Evolutionary conservation across 2,113 vertebrate genomes (phyloP).

Genomic region (Nycticryphes semicollaris): DNA sequence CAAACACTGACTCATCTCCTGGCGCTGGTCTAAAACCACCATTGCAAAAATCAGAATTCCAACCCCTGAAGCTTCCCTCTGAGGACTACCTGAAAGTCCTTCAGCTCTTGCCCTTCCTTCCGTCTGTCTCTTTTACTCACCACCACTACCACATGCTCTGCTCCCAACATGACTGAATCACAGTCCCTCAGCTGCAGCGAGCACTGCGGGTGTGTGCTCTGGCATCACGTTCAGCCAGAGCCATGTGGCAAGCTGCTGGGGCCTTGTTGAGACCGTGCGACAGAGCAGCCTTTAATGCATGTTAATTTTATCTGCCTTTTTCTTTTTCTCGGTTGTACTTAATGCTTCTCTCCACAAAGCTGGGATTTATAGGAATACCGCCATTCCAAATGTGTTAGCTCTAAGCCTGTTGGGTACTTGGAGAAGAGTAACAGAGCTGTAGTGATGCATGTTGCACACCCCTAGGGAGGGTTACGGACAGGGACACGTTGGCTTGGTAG

Average conservation of each 20-base stretch:
- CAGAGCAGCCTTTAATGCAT: too few relatives aligned
- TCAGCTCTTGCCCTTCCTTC: not conserved
- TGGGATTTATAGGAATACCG: not conserved
- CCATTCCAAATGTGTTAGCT: rapidly evolving
- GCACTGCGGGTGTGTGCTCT: rapidly evolving
- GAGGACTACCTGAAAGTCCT: not conserved
- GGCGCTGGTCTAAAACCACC: not conserved
- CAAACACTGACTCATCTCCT: not conserved
- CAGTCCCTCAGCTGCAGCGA: not conserved
- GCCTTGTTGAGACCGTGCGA: rapidly evolving
- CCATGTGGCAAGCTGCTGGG: rapidly evolving
- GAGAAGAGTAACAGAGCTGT: not conserved
- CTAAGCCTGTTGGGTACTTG: not conserved
- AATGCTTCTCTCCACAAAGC: not conserved
- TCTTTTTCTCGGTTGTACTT: not conserved
- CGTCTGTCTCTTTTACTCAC: not conserved
- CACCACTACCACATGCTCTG: rapidly evolving
- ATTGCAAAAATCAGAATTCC: not conserved
- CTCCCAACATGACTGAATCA: not conserved
- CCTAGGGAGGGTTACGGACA: not conserved
- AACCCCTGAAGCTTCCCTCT: not conserved
- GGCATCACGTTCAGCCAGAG: rapidly evolving
- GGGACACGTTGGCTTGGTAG: not conserved
- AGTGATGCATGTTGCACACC: not conserved
- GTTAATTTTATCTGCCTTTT: not conserved